Percentiles rank a stretch among this genome's conserved stretches.
These are phyloP conservation scores for Carollia perspicillata DNA, from an alignment of 2,113 vertebrate genomes.

Conservation along the genomic window DNA sequence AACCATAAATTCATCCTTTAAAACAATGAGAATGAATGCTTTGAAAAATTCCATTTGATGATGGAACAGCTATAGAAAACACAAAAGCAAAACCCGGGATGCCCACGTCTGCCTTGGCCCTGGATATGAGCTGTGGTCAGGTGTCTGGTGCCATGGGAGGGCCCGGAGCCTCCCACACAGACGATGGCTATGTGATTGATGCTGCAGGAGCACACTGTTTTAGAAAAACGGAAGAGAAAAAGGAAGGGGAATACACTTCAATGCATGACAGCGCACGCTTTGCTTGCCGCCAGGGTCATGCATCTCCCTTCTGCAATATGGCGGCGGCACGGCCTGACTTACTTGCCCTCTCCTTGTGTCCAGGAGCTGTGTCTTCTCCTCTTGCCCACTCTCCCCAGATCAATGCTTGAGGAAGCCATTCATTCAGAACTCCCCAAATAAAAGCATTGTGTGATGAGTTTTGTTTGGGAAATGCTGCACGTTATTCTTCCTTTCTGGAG, in stretches of 20 bases:
- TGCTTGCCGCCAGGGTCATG: background rate
- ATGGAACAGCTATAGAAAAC: background rate
- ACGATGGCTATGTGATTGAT: no score
- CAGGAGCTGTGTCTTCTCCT: background rate
- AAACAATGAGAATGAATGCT: background rate
- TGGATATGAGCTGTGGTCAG: background rate
- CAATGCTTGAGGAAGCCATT: background rate
- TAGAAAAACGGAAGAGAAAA: background rate
- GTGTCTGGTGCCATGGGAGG: background rate
- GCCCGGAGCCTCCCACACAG: no score
- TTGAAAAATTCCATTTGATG: background rate
- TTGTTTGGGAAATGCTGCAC: background rate
- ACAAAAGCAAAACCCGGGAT: background rate
- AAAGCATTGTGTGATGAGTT: background rate
- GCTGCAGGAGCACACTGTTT: background rate
- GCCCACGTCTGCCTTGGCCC: background rate
- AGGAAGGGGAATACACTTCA: background rate
- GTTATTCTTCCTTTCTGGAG: background rate
- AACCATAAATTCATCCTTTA: constrained; percentile 32
- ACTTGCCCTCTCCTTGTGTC: background rate
- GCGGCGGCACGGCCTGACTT: fast-evolving
- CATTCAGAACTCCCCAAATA: background rate
- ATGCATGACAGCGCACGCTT: fast-evolving
- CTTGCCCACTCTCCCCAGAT: background rate
- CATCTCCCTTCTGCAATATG: background rate